A percentile compares a stretch with the other conserved stretches of the same genome.
Evolutionary conservation across 2,888 invertebrate genomes (phyloP).

Genomic region (Xanthorhoe spadicearia): DNA sequence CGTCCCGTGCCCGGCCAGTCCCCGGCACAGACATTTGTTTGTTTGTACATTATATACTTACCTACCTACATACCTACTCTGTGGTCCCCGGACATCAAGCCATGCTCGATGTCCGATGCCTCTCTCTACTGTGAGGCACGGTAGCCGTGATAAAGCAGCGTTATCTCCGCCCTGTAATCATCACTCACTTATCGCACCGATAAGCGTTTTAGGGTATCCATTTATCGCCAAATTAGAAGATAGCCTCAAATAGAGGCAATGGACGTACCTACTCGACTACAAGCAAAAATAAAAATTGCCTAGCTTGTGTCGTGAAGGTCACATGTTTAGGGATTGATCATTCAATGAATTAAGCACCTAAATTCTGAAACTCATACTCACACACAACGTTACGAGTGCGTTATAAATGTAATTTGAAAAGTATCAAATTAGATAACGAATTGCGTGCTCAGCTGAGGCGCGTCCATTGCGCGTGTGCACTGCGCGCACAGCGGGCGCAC

Average conservation of each 20-base stretch:
- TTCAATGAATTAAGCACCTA: no score
- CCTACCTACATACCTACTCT: no score
- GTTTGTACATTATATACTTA: no score
- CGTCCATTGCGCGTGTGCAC: neutral
- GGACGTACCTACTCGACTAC: neutral
- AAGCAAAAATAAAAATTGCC: neutral
- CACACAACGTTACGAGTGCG: no score
- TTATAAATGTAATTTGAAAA: slow-evolving; percentile 21
- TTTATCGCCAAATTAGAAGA: slow-evolving; percentile 39
- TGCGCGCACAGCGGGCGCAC: no score
- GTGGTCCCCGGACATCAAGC: neutral
- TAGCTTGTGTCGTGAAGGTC: slow-evolving; percentile 31
- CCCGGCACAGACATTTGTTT: no score
- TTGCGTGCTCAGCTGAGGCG: slow-evolving; percentile 18
- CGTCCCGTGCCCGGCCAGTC: no score
- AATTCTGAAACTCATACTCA: no score
- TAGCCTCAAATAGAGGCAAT: slow-evolving; percentile 15
- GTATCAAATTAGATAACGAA: slow-evolving; percentile 43
- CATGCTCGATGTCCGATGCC: no score
- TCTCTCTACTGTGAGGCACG: neutral
- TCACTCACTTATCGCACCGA: slow-evolving; percentile 32
- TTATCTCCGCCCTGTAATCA: slow-evolving; percentile 36
- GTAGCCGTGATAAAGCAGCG: neutral
- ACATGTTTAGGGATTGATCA: no score
- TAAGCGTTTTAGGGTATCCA: slow-evolving; percentile 33